Evolutionary conservation across 2,888 invertebrate species (phyloP), one percentile per base, ranked within the genome.

Genomic region (Agriopis aurantiaria): DNA sequence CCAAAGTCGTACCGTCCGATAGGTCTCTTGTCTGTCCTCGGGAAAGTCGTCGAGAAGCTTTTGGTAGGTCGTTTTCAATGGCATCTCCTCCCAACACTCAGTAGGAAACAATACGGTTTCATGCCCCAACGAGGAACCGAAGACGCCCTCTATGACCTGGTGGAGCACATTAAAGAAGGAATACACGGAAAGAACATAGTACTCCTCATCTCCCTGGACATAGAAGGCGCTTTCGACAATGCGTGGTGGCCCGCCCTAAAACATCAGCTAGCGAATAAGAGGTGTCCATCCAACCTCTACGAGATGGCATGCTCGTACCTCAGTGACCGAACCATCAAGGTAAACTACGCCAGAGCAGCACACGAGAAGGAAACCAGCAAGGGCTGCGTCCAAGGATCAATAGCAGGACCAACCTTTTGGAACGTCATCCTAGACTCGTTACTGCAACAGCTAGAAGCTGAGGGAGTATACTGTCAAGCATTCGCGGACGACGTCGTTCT

Each of bases 1-100:
- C 41, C 56, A 41, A 56, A 56, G 9, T 56, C 56, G 9, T 56
- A 56, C 14, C 3, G 56, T 3, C 56, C 56, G 1, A 56, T 56
- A n/a, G 78, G 79, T 0, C 70, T 78, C 0, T 68, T 80, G 53
- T 69, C 77, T 0, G 68, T 79, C 0, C 51, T 80, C 0, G 76
- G 74, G 11, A 72, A 76, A 48, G 45, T 76, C 0, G 33, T 72
- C 7, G 65, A 65, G 10, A 65, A 65, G 23, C 43, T 65, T 45
- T 0, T 65, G 1, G 11, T 65, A 3, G 12, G 14, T 0, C 33
- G 65, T 0, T 0, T 59, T 0, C 17, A 51, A 33, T 41, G 43
- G 52, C 63, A 70, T 41, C 2, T 56, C 4, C 1, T 56, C 5
- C 56, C 56, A 0, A 56, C 4, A 9, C 14, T 41, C 0, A 56